Evolutionary conservation across 2,888 invertebrate species (phyloP), one percentile per base, ranked within the genome.

Genomic region (Drosophila macrospina): DNA sequence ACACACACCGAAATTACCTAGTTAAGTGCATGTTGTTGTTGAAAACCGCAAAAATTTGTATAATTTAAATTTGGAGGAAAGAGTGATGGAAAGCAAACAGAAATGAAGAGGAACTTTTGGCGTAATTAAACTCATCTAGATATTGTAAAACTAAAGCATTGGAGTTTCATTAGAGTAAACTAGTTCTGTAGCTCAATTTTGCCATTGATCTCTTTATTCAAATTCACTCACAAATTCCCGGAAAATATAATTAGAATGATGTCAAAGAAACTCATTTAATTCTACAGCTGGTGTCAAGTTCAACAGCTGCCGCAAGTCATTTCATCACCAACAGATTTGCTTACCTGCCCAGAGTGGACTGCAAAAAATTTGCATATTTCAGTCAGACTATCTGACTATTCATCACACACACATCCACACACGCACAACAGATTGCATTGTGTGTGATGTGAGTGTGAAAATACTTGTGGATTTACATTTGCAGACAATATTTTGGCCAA

Each of bases 321-420:
- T 34, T 42, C 7, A 32, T 24, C 26, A 39, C 16, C 32, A 32
- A 16, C 3, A 24, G 11, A 41, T 51, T 30, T 34, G 41, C 52
- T 56, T 41, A 59, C 61, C 15, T 63, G 42, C 8, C 6, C 24
- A 11, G 5, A 36, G 20, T 44, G 15, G 57, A 36, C 13, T 41
- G 41, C 32, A 67, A 52, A 16, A 45, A 13, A 79, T 67, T 76
- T 72, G 69, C 69, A 83, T 64, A 51, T 6, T 5, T 51, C 55
- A 61, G 44, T 51, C 28, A 28, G 32, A 24, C 28, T 20, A 7
- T 20, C 2, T 4, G 20, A 7, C 20, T 13, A 36, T 70, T 67
- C 37, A 66, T 47, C 42, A 48, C 34, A 28, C 62, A 56, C 10
- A 28, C 15, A 15, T 11, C 5, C 20, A 13, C 6, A n/a, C 3